A percentile compares a stretch with the other conserved stretches of the same genome.
Conservation (phyloP, 2,797 vertebrate genomes). For the Nothura maculosa region DNA sequence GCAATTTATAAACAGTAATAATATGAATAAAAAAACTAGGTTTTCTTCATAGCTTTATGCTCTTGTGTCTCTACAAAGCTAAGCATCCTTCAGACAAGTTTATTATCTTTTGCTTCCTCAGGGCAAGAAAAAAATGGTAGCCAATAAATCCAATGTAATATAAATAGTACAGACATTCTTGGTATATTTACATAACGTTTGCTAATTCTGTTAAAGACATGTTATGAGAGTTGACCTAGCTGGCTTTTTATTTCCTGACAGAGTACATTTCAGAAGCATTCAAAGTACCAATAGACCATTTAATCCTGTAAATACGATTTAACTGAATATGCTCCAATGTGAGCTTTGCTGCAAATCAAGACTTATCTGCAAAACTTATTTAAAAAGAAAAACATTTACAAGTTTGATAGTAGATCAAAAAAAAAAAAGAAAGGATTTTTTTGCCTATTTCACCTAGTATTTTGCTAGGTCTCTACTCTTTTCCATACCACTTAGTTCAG, state of each 20-base stretch:
- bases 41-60: neutral
- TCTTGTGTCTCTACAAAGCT: neutral
- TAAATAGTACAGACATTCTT: neutral
- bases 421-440: neutral
- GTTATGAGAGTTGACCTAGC: accelerated
- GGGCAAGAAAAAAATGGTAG: neutral
- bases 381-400: neutral
- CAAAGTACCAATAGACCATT: neutral
- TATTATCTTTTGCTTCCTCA: neutral
- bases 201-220: neutral
- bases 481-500: neutral
- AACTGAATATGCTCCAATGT: neutral
- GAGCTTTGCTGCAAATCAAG: neutral
- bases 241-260: neutral
- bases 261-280: neutral
- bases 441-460: neutral
- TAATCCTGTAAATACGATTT: neutral
- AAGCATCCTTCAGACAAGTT: neutral
- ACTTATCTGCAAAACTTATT: neutral
- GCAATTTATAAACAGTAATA: neutral
- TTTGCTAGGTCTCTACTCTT: neutral
- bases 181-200: neutral
- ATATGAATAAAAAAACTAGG: accelerated
- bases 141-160: accelerated
- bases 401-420: neutral